Evolutionary conservation across 2,797 vertebrate genomes (phyloP), one percentile per base, ranked within the genome.

Genomic region (Ambastaia sidthimunki): DNA sequence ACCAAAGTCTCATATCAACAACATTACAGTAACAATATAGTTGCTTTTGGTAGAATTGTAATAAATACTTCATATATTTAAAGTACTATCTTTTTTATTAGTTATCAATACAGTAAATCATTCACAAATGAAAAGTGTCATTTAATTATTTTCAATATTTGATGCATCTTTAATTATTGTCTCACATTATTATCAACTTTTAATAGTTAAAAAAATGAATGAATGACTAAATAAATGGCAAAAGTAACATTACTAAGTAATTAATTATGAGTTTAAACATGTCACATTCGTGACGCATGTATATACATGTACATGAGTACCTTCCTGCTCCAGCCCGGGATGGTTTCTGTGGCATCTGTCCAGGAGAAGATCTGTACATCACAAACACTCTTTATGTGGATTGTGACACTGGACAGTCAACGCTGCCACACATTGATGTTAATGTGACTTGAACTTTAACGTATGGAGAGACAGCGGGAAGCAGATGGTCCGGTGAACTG

Each of bases 401-500:
- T 31, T 3, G 9, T 65, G 62, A 65, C 62, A 63, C 25, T 31
- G 60, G 25, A 63, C 28, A 63, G 60, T 7, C 18, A 16, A 52
- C 9, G 2, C 47, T 52, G 18, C 16, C 50, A 52, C 23, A 62
- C 15, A 2, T 15, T 63, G 60, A 34, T 34, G 28, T 65, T 31
- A 37, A 65, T 10, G 12, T 10, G 18, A 12, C 19, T 28, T 65
- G 18, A 16, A 68, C 72, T 84, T 80, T 60, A 86, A 84, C 85
- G 73, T 31, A 12, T 54, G 18, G 55, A 74, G 50, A 82, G 76
- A 82, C 81, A 6, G 28, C 83, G 85, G 74, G 76, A 87, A 88
- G 81, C 89, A 84, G 81, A 85, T 87, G 85, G 71, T 82, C 41
- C 23, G 84, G 85, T 66, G 83, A 78, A 73, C 76, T 50, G 7